Percentiles rank a stretch among this genome's conserved stretches.
Evolutionary conservation across 2,888 invertebrate species (phyloP).

Genomic region (Meghimatium bilineatum): DNA sequence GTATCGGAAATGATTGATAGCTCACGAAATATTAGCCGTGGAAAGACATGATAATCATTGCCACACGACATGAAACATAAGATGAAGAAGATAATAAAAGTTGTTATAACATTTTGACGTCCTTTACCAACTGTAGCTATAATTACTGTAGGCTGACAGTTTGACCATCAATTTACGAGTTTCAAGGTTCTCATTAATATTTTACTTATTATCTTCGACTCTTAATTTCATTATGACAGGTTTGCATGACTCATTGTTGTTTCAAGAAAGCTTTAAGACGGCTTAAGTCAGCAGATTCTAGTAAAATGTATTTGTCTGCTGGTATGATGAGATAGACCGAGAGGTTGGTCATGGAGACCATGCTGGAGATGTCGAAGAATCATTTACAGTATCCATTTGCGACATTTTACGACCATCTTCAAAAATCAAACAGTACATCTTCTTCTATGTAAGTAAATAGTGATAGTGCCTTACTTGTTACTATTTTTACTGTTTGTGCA

Average conservation of each 20-base stretch:
- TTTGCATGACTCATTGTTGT: background rate
- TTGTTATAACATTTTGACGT: no score
- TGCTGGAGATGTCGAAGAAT: slow-evolving; percentile 34
- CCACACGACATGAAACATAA: no score
- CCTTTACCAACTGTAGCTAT: no score
- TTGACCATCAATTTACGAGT: background rate
- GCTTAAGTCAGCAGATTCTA: background rate
- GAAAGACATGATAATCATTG: no score
- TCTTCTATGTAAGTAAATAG: slow-evolving; percentile 36
- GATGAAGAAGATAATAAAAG: no score
- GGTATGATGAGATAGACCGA: background rate
- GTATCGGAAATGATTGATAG: no score
- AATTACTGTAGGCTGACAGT: background rate
- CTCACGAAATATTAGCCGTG: no score
- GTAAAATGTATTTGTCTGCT: background rate
- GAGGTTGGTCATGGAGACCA: background rate
- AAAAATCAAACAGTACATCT: background rate
- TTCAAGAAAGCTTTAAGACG: background rate
- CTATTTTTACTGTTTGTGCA: no score
- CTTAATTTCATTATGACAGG: background rate
- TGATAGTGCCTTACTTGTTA: no score
- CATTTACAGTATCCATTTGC: slow-evolving; percentile 40
- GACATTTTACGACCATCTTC: slow-evolving; percentile 31
- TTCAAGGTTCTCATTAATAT: no score
- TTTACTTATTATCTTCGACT: no score